A percentile compares a stretch with the other conserved stretches of the same genome.
phyloP scores from a whole-genome alignment of 1,140 invertebrate species.

The Dolichoris vasculosae region DNA sequence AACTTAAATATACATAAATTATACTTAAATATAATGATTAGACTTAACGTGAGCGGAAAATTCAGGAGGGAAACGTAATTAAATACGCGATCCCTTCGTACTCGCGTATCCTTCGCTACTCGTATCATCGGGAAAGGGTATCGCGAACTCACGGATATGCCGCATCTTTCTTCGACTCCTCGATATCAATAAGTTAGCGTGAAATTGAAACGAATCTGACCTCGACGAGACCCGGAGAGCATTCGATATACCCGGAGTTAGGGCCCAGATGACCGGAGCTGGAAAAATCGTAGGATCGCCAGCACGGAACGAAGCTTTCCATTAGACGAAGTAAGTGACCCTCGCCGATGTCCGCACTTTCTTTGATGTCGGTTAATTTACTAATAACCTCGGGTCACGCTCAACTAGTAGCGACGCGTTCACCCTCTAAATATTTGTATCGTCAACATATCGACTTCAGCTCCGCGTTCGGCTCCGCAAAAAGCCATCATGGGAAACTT shows the following conservation, averaged over 20 bases:
- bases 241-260: background rate
- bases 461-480: background rate
- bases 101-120: background rate
- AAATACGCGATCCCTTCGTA: too few relatives aligned
- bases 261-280: background rate
- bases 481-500: background rate
- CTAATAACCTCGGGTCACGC: conserved; percentile 49
- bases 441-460: conserved; percentile 50
- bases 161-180: background rate
- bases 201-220: background rate
- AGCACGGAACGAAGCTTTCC: conserved; percentile 24
- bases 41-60: too few relatives aligned
- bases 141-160: too few relatives aligned
- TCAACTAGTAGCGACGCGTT: conserved; percentile 4
- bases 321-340: conserved; percentile 49
- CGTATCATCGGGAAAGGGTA: background rate
- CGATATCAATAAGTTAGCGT: background rate
- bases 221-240: background rate
- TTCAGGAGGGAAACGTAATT: background rate
- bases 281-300: background rate
- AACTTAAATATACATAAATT: too few relatives aligned
- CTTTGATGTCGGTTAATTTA: conserved; percentile 55
- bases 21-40: too few relatives aligned
- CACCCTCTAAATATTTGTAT: conserved; percentile 54
- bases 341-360: conserved; percentile 11